These are phyloP conservation scores for Spizella passerina DNA, from an alignment of 2,797 vertebrate species.

Conservation along the genomic window DNA sequence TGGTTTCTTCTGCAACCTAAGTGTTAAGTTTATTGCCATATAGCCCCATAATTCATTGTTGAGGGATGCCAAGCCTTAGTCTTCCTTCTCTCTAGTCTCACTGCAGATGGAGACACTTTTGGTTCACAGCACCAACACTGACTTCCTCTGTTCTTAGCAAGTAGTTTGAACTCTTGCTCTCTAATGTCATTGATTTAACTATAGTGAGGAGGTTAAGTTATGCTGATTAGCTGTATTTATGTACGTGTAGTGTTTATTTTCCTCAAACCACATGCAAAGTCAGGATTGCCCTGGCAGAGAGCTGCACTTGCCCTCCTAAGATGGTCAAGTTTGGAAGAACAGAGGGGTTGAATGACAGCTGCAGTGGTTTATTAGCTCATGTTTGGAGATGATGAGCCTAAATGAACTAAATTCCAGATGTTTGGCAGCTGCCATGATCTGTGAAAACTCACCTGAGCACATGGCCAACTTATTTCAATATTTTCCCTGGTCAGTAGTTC, in stretches of 20 bases:
- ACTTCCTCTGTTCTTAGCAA: background rate
- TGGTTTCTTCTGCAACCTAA: constrained; percentile 19
- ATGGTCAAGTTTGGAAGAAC: background rate
- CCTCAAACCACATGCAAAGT: background rate
- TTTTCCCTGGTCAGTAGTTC: background rate
- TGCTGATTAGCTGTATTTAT: background rate
- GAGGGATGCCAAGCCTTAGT: background rate
- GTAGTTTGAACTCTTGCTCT: background rate
- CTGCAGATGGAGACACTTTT: background rate
- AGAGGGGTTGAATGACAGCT: background rate
- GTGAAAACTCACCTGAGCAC: background rate
- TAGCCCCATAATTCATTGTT: constrained; percentile 13
- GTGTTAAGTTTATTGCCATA: constrained; percentile 30
- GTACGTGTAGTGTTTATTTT: background rate
- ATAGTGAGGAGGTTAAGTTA: background rate
- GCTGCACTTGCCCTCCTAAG: background rate
- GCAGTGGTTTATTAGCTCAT: background rate
- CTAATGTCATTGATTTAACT: background rate
- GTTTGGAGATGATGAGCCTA: background rate
- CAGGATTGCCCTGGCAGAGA: background rate
- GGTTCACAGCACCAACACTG: background rate
- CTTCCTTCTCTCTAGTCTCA: background rate
- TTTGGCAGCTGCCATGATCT: background rate
- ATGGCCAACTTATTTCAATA: background rate
- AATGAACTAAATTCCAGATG: background rate